phyloP scores from a whole-genome alignment of 2,113 vertebrate genomes.

The Copsychus sechellarum region DNA sequence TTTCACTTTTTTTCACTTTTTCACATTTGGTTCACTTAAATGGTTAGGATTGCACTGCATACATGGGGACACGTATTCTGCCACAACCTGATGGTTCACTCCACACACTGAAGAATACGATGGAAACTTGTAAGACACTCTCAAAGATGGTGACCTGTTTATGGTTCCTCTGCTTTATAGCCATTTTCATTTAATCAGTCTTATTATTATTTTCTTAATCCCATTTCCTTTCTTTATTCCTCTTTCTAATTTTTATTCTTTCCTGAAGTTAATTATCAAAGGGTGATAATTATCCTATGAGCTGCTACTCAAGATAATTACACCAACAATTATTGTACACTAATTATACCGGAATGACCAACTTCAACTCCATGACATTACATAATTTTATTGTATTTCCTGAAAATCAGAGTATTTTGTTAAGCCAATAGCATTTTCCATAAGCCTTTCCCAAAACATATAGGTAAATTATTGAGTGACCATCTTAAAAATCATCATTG shows the following conservation, averaged over 20 bases:
- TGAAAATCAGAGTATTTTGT: accelerated
- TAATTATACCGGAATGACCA: background rate
- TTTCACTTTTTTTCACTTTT: background rate
- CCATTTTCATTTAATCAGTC: background rate
- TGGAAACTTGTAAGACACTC: background rate
- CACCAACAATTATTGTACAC: too few relatives aligned
- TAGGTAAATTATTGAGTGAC: background rate
- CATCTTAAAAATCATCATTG: background rate
- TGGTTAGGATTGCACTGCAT: background rate
- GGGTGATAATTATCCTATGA: background rate
- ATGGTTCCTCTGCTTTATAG: background rate
- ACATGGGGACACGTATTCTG: background rate
- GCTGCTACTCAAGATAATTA: background rate
- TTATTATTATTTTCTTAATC: background rate
- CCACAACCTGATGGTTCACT: background rate
- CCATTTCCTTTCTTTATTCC: background rate
- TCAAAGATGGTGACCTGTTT: background rate
- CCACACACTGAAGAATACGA: background rate
- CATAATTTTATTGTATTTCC: background rate
- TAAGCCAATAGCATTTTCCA: background rate
- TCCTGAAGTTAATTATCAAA: background rate
- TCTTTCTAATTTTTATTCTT: background rate
- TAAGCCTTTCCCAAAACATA: background rate
- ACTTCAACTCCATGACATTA: background rate
- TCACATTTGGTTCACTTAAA: background rate